Evolutionary conservation across 2,113 vertebrate genomes (phyloP).

Genomic region (Sarotherodon lohbergeri): DNA sequence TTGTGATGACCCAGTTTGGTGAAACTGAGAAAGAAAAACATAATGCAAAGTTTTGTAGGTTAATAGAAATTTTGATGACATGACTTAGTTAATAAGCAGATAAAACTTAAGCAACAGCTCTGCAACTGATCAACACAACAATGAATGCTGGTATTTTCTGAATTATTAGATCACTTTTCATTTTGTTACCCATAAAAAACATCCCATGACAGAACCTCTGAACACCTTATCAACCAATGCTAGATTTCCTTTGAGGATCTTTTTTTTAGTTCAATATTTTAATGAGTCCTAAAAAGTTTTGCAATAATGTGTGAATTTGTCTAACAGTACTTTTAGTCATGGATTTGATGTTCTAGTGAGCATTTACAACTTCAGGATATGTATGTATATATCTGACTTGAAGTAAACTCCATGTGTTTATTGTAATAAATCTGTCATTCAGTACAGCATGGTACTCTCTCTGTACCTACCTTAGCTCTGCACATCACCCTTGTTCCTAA

Average conservation of each 20-base stretch:
- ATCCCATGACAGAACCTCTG: not conserved
- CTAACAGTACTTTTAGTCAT: not conserved
- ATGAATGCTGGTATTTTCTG: not conserved
- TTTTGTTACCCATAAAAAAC: not conserved
- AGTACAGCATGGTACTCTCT: not conserved
- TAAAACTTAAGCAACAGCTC: not conserved
- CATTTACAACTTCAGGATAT: not conserved
- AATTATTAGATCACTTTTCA: not conserved
- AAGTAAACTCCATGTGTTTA: not conserved
- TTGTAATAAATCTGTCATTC: not conserved
- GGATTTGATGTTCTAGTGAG: not conserved
- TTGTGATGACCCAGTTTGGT: not conserved
- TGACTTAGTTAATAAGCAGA: not conserved
- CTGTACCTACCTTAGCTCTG: too few relatives aligned
- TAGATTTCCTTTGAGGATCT: not conserved
- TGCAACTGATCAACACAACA: not conserved
- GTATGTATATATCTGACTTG: not conserved
- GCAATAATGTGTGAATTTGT: not conserved
- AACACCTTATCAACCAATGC: not conserved
- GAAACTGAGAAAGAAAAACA: not conserved
- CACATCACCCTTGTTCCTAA: not conserved
- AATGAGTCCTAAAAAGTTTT: not conserved
- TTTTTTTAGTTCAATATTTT: not conserved
- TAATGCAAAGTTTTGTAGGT: not conserved
- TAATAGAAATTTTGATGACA: not conserved